Conservation (phyloP, 2,888 invertebrate genomes). For the Caenorhabditis sulstoni region DNA sequence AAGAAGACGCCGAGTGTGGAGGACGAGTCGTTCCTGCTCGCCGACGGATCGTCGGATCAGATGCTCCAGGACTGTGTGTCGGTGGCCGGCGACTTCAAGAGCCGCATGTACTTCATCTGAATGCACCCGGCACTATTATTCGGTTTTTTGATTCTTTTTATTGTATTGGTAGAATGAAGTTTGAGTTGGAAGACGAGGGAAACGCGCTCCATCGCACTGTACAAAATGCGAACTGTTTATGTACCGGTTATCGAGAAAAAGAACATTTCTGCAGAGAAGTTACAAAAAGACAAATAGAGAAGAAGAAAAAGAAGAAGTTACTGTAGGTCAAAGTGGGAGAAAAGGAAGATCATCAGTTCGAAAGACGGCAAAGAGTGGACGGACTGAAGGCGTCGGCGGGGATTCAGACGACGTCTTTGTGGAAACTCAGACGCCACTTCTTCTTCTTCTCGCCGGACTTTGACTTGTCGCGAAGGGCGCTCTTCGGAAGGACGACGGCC, state of each 20-base stretch:
- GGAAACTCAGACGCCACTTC: constrained; percentile 66
- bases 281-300: constrained; percentile 5
- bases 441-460: constrained; percentile 66
- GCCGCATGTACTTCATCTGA: constrained; percentile 74
- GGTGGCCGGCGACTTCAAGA: constrained; percentile 73
- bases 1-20: not conserved
- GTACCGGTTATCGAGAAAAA: not conserved
- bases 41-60: constrained; percentile 60
- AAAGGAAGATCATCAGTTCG: constrained; percentile 31
- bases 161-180: too few species aligned
- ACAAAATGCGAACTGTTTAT: not conserved
- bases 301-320: not conserved
- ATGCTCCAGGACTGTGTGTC: constrained; percentile 74
- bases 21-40: not conserved
- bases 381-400: not conserved
- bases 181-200: too few species aligned
- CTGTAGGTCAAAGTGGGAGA: constrained; percentile 11
- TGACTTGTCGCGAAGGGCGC: constrained; percentile 65
- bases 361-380: constrained; percentile 42
- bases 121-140: too few species aligned
- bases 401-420: constrained; percentile 54
- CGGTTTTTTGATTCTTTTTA: too few species aligned
- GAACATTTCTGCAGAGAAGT: constrained; percentile 6
- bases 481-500: constrained; percentile 57
- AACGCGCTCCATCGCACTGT: too few species aligned